Evolutionary conservation across 1,140 invertebrate genomes (phyloP), one percentile per base, ranked within the genome.

Genomic region (Aphelenchoides besseyi): DNA sequence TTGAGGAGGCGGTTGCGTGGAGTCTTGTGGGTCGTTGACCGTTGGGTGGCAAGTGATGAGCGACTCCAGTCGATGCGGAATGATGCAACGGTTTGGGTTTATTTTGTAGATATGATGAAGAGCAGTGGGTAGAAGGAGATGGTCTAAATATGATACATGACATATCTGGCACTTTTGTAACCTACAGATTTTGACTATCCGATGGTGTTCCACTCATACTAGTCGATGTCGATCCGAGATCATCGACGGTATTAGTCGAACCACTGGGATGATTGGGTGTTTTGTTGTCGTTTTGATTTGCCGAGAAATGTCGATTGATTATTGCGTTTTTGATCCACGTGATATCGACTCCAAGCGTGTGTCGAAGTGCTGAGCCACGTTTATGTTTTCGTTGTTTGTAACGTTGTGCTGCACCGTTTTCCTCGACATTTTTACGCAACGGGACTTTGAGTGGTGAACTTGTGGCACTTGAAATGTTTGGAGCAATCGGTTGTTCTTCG

Each of bases 261-360:
- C 63, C 36, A 23, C 12, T 32, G n/a, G 1, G 12, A 16, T 66
- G 32, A 12, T 16, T 53, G 12, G 32, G 26, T n/a, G 36, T 37
- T 29, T 66, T 66, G 16, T 37, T 29, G 63, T 16, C 30, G 1
- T 29, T 37, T 32, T 66, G 30, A 37, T 35, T 66, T 18, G 63
- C 12, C 16, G 63, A 32, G 8, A 66, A 69, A 71, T 74, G 72
- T 67, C 62, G 54, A 33, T 68, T 74, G 2, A 70, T 81, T 3
- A 82, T 76, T 16, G 82, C 53, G 5, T 67, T 70, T 54, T 82
- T 82, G 16, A 82, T 53, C 80, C 80, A 82, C 26, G 75, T 70
- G 9, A 82, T 81, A 66, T 82, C 81, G 32, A 82, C 82, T 12
- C 72, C 79, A 2, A 82, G 37, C 3, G 81, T 82, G 59, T 82